Conservation (phyloP, 2,888 invertebrate species). For the Carabus problematicus region DNA sequence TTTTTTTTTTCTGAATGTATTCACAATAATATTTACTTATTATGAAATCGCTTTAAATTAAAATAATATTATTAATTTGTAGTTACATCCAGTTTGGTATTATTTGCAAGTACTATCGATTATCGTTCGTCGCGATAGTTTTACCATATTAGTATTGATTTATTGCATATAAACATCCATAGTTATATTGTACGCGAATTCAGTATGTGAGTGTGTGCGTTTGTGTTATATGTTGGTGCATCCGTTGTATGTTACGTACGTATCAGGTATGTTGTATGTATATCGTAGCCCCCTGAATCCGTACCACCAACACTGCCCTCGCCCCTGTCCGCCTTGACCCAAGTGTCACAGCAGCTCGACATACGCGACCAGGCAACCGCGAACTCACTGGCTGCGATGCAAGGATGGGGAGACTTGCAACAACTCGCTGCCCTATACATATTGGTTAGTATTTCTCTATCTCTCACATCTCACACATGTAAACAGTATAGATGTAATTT, state of each 20-base stretch:
- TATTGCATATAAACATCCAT: too few species aligned
- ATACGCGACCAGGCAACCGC: slow-evolving; percentile 53
- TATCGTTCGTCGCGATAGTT: too few species aligned
- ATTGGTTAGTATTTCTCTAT: slow-evolving; percentile 73
- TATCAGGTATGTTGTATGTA: slow-evolving; percentile 9
- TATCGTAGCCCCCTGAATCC: slow-evolving; percentile 31
- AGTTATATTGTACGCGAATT: background rate
- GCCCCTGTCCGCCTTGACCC: slow-evolving; percentile 59
- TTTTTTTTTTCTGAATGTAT: too few species aligned
- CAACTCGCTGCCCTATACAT: slow-evolving; percentile 73
- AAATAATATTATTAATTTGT: too few species aligned
- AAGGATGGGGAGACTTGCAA: slow-evolving; percentile 74
- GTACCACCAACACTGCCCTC: slow-evolving; percentile 55
- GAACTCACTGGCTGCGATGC: slow-evolving; percentile 68
- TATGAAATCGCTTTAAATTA: too few species aligned
- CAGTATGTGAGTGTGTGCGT: background rate
- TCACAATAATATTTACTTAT: too few species aligned
- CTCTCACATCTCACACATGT: slow-evolving; percentile 12
- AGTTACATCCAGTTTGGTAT: too few species aligned
- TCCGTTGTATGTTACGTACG: slow-evolving; percentile 2
- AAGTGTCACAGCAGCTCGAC: slow-evolving; percentile 60
- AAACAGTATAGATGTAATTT: background rate
- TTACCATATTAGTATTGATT: too few species aligned
- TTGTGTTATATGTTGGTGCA: slow-evolving; percentile 7
- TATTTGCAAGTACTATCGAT: too few species aligned